Evolutionary conservation across 2,797 vertebrate genomes (phyloP), one percentile per base, ranked within the genome.

Genomic region (Labeo calbasu): DNA sequence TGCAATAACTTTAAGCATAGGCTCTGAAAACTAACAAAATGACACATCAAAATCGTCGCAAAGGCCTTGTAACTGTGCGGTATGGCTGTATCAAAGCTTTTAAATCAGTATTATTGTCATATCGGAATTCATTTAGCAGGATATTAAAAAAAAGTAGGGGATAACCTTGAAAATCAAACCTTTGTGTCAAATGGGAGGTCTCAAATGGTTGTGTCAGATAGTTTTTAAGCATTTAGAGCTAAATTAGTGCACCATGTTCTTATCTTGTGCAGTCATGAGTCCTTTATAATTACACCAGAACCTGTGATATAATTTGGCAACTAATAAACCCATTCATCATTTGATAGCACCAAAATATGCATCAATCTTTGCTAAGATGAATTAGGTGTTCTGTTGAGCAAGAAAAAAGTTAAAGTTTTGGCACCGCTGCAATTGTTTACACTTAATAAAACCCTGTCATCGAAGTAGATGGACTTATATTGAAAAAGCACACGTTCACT

Each of bases 251-350:
- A 65, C 25, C 1, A 14, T 75, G 15, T 19, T 32, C 23, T 59
- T 11, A 36, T 75, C 21, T 66, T 82, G n/a, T 3, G 0, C 23
- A 65, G 25, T 23, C 57, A 82, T 51, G 6, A 19, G 32, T 77
- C 11, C n/a, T 55, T 76, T 57, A 76, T 43, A 50, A 77, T 77
- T 65, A 68, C 43, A 21, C 50, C 23, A 55, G 48, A 57, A n/a
- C 12, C 11, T 8, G 48, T 43, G 7, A 46, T 83, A 57, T 48
- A 53, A 83, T 83, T 32, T 57, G 50, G 69, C 36, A 83, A 55
- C 73, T 69, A 83, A 57, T 46, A 55, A 55, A 68, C 71, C 46
- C 61, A 76, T 76, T 76, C 48, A 83, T 83, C 72, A 48, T 68
- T 28, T 43, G 21, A 68, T 46, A 21, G 61, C 48, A 21, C n/a